A percentile compares a stretch with the other conserved stretches of the same genome.
phyloP scores from a whole-genome alignment of 2,113 vertebrate species.

The Toxostoma redivivum region DNA sequence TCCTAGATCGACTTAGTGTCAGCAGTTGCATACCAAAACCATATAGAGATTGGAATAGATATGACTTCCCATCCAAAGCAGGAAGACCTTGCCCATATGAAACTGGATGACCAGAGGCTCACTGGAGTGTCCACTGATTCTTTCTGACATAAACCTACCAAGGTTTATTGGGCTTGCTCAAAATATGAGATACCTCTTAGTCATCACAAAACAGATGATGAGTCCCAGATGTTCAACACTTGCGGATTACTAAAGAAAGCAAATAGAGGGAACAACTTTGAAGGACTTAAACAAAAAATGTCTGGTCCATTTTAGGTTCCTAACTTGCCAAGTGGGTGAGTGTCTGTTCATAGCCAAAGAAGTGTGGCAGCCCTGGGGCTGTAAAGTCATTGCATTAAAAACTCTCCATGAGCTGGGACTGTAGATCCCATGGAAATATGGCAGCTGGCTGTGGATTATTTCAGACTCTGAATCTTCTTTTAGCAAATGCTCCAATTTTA shows the following conservation, averaged over 20 bases:
- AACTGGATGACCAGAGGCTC: not conserved
- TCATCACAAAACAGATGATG: constrained; percentile 19
- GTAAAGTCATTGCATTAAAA: not conserved
- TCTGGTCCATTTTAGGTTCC: not conserved
- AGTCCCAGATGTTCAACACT: constrained; percentile 35
- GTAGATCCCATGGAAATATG: not conserved
- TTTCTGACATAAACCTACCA: not conserved
- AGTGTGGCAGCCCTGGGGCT: not conserved
- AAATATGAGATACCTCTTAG: not conserved
- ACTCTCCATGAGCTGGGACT: not conserved
- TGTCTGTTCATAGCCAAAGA: not conserved
- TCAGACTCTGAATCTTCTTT: not conserved
- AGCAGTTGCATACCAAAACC: not conserved
- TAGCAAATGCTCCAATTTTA: not conserved
- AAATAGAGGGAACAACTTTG: constrained; percentile 33
- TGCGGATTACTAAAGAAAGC: constrained; percentile 36
- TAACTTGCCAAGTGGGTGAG: not conserved
- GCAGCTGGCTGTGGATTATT: not conserved
- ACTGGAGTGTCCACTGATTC: not conserved
- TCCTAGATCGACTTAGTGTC: not conserved
- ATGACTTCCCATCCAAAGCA: not conserved
- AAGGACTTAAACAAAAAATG: constrained; percentile 8
- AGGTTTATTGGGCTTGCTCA: not conserved
- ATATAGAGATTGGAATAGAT: not conserved
- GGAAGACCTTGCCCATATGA: not conserved